A percentile compares a stretch with the other conserved stretches of the same genome.
Evolutionary conservation across 2,113 vertebrate genomes (phyloP).

Genomic region (Pelusios castaneus): DNA sequence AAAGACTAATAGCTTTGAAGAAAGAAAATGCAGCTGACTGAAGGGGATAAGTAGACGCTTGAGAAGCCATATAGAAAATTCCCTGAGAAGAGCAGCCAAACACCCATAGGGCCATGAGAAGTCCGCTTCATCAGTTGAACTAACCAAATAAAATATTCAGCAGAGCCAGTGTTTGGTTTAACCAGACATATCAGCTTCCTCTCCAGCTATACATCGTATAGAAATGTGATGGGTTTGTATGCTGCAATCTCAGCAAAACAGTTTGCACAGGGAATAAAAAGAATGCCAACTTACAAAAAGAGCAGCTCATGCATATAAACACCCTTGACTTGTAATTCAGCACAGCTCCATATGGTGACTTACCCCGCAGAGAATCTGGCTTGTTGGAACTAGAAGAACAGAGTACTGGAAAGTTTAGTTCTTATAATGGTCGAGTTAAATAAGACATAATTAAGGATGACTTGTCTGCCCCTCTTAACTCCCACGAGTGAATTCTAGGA

Average conservation of each 20-base stretch:
- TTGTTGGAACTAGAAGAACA: not conserved
- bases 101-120: conserved; percentile 17
- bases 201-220: not conserved
- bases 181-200: not conserved
- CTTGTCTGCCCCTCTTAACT: not conserved
- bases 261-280: not conserved
- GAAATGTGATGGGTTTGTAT: not conserved
- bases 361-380: conserved; percentile 8
- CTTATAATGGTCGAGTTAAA: not conserved
- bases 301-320: not conserved
- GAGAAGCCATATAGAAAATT: conserved; percentile 56
- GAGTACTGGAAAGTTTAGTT: not conserved
- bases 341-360: not conserved
- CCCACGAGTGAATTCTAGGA: accelerated
- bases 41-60: conserved; percentile 64
- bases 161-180: conserved; percentile 24
- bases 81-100: conserved; percentile 56
- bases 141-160: conserved; percentile 13
- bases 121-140: conserved; percentile 10
- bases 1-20: conserved; percentile 47
- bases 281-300: not conserved
- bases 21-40: conserved; percentile 49
- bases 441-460: accelerated
- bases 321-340: not conserved
- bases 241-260: not conserved